Conservation (phyloP, 2,113 vertebrate species). For the Sinocyclocheilus anshuiensis region DNA sequence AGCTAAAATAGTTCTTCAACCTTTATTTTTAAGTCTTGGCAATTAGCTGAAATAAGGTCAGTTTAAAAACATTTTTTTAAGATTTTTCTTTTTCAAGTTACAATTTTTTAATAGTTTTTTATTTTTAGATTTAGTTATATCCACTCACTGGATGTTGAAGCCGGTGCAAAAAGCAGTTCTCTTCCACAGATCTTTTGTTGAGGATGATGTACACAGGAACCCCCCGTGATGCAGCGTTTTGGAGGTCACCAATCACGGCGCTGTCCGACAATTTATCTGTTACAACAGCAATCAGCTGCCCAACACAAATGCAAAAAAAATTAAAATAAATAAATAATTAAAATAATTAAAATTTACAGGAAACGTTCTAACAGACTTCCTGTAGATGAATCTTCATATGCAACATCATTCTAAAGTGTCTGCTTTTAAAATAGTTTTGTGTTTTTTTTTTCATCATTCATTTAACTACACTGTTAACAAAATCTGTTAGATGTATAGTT, state of each 20-base stretch:
- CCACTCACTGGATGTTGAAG: constrained; percentile 75
- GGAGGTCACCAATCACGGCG: constrained; percentile 78
- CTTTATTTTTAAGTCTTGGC: no score
- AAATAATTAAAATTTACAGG: not conserved
- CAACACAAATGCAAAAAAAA: constrained; percentile 7
- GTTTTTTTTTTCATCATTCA: no score
- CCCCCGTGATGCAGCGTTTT: constrained; percentile 72
- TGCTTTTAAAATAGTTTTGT: no score
- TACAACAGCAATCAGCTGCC: constrained; percentile 84
- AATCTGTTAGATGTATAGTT: no score
- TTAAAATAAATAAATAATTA: no score
- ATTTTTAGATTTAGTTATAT: not conserved
- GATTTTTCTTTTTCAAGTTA: no score
- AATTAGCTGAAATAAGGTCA: no score
- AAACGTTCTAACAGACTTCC: not conserved
- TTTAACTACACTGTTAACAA: no score
- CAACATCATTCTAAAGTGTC: no score
- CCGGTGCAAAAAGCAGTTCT: constrained; percentile 62
- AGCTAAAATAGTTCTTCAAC: not conserved
- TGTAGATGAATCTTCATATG: not conserved
- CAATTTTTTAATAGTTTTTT: no score
- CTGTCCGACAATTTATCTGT: constrained; percentile 84
- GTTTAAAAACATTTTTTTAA: no score
- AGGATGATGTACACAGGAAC: constrained; percentile 86
- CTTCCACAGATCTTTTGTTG: constrained; percentile 71